These are phyloP conservation scores for Dipodomys spectabilis DNA, from an alignment of 2,113 vertebrate genomes.

Conservation along the genomic window DNA sequence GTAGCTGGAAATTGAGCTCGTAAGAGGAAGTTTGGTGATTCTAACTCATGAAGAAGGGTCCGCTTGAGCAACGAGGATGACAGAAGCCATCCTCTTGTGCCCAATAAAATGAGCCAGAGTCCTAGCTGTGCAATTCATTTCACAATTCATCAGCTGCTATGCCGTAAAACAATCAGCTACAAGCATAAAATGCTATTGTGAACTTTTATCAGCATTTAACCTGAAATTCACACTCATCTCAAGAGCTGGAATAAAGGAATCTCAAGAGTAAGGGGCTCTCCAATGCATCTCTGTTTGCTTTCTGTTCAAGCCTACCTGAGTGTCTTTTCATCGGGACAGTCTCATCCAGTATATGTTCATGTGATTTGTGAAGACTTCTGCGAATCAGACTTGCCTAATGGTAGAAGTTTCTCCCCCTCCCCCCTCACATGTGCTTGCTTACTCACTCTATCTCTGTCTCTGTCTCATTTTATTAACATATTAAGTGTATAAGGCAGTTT, in stretches of 20 bases:
- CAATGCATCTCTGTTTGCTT: constrained; percentile 5
- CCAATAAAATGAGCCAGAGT: constrained; percentile 33
- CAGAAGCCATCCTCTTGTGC: constrained; percentile 18
- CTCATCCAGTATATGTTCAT: background rate
- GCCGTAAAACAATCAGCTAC: constrained; percentile 36
- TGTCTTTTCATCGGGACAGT: constrained; percentile 5
- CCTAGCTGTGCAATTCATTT: constrained; percentile 10
- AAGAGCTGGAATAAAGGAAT: background rate
- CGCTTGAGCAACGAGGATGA: background rate
- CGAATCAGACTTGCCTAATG: background rate
- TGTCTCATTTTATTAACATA: too few species aligned
- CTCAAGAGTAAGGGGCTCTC: background rate
- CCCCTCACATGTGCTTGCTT: too few species aligned
- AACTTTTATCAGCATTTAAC: constrained; percentile 57
- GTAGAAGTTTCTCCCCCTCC: background rate
- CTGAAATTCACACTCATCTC: background rate
- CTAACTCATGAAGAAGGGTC: constrained; percentile 37
- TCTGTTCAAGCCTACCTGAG: background rate
- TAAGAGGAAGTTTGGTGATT: constrained; percentile 26
- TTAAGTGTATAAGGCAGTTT: too few species aligned
- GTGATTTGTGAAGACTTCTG: background rate
- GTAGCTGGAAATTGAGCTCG: constrained; percentile 57
- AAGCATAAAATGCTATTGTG: constrained; percentile 47
- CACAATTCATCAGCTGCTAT: constrained; percentile 48
- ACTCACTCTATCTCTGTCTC: too few species aligned